Evolutionary conservation across 2,113 vertebrate species (phyloP), one percentile per base, ranked within the genome.

Genomic region (Lynx canadensis): DNA sequence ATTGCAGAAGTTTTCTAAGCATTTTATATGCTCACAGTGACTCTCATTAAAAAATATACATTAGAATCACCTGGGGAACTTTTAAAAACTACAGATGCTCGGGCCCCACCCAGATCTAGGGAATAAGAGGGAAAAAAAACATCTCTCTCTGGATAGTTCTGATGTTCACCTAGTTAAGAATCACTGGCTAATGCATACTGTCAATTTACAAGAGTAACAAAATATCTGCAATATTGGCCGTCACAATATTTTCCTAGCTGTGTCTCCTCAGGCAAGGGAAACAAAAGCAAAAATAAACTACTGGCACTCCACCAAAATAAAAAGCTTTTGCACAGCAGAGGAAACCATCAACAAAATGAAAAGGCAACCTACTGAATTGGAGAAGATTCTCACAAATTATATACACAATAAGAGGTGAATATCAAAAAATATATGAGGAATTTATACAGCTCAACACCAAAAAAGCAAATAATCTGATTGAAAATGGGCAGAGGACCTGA

Each of bases 1-100:
- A 78, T 27, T 87, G 27, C 9, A 87, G 36, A 15, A 66, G 79
- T 82, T 92, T 96, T 85, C 80, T 94, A 69, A 19, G 48, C 41
- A 86, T 81, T 89, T 85, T 57, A 94, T 65, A 45, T 85, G 38
- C 16, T 95, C 63, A 73, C 57, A 87, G 21, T 82, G n/a, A 68
- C 11, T 94, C 29, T 69, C 23, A 91, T 63, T 86, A 31, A 87
- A 69, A 87, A 79, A 95, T 66, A 10, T 89, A 66, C 33, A 81
- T 94, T 92, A 36, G 80, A 89, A 76, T 97, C 74, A 94, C 33
- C 7, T 81, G 71, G 38, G 33, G n/a, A 88, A 65, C 45, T 96
- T 95, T 89, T 11, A 52, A 66, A 95, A 87, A 31, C 23, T 60
- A 33, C 7, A 88, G 27, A 63, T 74, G 27, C 25, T n/a, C 68